Evolutionary conservation across 53 echinoderm and acorn worm species (phyloP).

Genomic region (Patiria pectinifera): DNA sequence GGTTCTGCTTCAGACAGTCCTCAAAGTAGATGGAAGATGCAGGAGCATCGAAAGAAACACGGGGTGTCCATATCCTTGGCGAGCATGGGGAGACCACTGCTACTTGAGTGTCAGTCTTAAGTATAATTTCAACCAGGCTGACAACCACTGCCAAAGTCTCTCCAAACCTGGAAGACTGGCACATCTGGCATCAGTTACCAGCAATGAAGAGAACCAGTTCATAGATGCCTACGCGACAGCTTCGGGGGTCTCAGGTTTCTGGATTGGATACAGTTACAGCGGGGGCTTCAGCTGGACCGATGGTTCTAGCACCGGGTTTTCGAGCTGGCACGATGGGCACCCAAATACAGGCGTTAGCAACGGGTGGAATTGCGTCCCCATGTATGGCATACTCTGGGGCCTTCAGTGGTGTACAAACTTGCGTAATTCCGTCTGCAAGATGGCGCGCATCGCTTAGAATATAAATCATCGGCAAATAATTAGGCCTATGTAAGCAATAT

Average conservation of each 20-base stretch:
- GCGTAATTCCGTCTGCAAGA: not conserved
- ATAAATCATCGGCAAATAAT: no score
- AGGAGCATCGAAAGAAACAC: no score
- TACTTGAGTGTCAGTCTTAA: not conserved
- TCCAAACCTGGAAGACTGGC: not conserved
- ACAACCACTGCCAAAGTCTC: not conserved
- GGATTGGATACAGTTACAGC: no score
- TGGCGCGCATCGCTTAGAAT: not conserved
- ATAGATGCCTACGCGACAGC: not conserved
- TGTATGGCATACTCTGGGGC: not conserved
- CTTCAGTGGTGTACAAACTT: slow-evolving; percentile 2
- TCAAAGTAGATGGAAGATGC: no score
- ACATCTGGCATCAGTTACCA: not conserved
- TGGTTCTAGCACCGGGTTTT: no score
- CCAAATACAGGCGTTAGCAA: not conserved
- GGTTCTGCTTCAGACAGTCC: no score
- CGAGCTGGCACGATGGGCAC: not conserved
- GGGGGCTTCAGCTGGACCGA: no score
- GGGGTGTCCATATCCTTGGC: not conserved
- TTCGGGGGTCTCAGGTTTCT: no score
- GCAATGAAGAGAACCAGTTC: not conserved
- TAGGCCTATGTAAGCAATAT: no score
- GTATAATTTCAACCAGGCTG: not conserved
- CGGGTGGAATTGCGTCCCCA: not conserved
- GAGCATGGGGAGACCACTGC: not conserved